Conservation (phyloP, 2,113 vertebrate species). For the Campylorhamphus procurvoides region DNA sequence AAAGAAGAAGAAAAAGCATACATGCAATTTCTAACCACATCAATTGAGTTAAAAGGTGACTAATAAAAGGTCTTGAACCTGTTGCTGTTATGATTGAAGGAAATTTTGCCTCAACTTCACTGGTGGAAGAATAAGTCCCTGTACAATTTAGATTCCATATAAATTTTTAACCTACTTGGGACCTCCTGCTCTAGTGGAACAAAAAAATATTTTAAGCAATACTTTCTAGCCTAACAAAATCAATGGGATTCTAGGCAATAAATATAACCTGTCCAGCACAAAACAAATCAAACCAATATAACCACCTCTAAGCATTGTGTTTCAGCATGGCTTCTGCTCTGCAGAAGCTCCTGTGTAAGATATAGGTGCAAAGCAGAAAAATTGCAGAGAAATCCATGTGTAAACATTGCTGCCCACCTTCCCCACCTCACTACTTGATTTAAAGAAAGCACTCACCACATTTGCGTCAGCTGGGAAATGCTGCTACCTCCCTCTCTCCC, state of each 20-base stretch:
- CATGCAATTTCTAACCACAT: constrained; percentile 62
- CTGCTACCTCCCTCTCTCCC: neutral
- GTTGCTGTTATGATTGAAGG: constrained; percentile 9
- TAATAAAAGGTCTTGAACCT: constrained; percentile 57
- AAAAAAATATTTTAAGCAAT: neutral
- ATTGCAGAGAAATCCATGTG: neutral
- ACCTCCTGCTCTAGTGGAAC: neutral
- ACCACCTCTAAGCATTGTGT: neutral
- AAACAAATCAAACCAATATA: neutral
- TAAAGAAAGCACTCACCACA: neutral
- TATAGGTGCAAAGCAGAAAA: neutral
- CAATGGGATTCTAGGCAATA: neutral
- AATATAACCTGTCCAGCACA: neutral
- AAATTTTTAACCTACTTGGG: neutral
- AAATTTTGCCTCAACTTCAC: constrained; percentile 22
- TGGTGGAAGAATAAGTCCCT: neutral
- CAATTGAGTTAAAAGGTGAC: constrained; percentile 60
- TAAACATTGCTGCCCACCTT: constrained; percentile 21
- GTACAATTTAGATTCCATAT: neutral
- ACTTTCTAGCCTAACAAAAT: neutral
- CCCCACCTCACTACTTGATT: neutral
- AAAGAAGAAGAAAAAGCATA: constrained; percentile 49
- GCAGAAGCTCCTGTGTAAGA: neutral
- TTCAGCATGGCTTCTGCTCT: neutral
- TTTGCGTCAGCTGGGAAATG: neutral